A percentile compares a stretch with the other conserved stretches of the same genome.
Evolutionary conservation across 2,797 vertebrate genomes (phyloP).

Genomic region (Parambassis ranga): DNA sequence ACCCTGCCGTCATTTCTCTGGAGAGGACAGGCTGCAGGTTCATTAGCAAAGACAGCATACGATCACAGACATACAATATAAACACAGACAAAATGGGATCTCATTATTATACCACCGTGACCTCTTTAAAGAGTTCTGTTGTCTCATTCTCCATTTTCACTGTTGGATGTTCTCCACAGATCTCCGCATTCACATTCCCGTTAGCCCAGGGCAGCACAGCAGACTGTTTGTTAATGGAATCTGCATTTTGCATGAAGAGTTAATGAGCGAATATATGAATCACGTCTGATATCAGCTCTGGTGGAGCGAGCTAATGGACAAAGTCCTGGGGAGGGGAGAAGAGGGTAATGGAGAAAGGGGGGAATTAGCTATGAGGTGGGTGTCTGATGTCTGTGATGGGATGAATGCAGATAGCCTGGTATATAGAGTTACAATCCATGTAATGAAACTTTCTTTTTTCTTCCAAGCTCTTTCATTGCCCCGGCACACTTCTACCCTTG

Average conservation of each 20-base stretch:
- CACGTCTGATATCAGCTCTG: conserved; percentile 27
- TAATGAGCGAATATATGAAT: conserved; percentile 54
- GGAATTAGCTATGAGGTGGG: conserved; percentile 42
- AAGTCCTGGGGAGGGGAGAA: conserved; percentile 41
- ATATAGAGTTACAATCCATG: conserved; percentile 50
- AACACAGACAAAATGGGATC: background rate
- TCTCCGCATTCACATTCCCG: conserved; percentile 4
- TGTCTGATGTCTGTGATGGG: conserved; percentile 32
- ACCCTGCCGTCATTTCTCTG: no score
- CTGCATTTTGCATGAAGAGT: conserved; percentile 58
- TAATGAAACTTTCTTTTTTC: conserved; percentile 41
- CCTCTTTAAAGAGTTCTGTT: conserved; percentile 29
- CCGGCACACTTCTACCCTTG: background rate
- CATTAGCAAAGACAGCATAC: background rate
- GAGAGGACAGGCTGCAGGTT: no score
- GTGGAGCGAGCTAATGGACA: conserved; percentile 52
- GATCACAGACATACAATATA: background rate
- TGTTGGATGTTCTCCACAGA: conserved; percentile 21
- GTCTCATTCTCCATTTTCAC: conserved; percentile 18
- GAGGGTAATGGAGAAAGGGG: conserved; percentile 24
- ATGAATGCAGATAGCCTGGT: conserved; percentile 39
- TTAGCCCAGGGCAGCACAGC: conserved; percentile 28
- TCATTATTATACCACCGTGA: conserved; percentile 13
- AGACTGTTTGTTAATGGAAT: conserved; percentile 56
- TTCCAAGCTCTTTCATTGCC: background rate